Evolutionary conservation across 1,140 invertebrate genomes (phyloP).

Genomic region (Anastrepha ludens): DNA sequence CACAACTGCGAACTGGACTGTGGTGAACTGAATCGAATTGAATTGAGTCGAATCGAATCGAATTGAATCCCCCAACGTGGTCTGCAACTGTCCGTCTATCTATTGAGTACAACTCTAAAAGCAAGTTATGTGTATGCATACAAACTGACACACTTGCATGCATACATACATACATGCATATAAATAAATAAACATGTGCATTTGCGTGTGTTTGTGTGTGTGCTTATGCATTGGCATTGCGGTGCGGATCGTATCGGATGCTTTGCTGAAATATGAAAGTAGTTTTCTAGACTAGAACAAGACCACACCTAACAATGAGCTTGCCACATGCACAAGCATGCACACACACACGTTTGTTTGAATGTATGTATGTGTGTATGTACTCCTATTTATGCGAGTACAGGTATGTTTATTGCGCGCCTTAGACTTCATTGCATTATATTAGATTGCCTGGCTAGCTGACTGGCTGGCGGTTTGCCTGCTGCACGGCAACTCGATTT

Average conservation of each 20-base stretch:
- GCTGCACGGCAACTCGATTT: conserved; percentile 47
- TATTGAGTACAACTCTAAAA: conserved; percentile 29
- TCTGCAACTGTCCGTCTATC: conserved; percentile 44
- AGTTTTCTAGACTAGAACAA: conserved; percentile 60
- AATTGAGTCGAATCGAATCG: conserved; percentile 52
- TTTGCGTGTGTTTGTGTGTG: neutral
- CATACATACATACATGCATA: neutral
- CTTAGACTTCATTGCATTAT: conserved; percentile 43
- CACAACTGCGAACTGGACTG: conserved; percentile 37
- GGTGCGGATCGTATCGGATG: conserved; percentile 50
- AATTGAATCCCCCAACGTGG: conserved; percentile 38
- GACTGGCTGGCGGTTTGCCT: neutral
- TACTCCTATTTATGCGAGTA: conserved; percentile 32
- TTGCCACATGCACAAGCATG: conserved; percentile 32
- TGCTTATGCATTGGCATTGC: conserved; percentile 23
- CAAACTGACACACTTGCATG: neutral
- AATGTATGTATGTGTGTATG: neutral
- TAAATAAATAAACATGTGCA: neutral
- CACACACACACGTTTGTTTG: conserved; percentile 1
- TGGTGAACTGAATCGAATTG: conserved; percentile 56
- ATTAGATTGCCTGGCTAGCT: conserved; percentile 37
- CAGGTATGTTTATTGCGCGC: conserved; percentile 48
- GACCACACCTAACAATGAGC: conserved; percentile 59
- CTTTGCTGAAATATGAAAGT: conserved; percentile 58
- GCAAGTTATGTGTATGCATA: conserved; percentile 50